Evolutionary conservation across 2,797 vertebrate species (phyloP), one percentile per base, ranked within the genome.

Genomic region (Sebastes nivosus): DNA sequence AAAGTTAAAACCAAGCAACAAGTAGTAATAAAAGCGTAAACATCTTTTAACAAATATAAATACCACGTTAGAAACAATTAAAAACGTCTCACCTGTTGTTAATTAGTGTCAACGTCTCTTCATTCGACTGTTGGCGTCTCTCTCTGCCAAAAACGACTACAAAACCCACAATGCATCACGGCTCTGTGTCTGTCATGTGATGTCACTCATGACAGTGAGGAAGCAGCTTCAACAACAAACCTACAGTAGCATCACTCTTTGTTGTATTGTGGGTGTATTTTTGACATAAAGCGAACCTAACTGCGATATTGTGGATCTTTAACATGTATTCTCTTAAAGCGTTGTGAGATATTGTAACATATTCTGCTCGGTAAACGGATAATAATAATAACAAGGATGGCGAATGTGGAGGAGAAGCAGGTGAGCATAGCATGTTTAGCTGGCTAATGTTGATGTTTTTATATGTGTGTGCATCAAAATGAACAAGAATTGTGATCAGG

Each of bases 331-430:
- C 50, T 0, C 1, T 25, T 8, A 38, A 69, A 5, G 22, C 8
- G 14, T 42, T 52, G 46, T 72, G 13, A 83, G 1, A 63, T 68
- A 67, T 71, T 30, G 3, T 22, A 24, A 4, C 14, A 0, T 0
- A 3, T 30, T 76, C 20, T 27, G 22, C 10, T 42, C 66, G 67
- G 0, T 24, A 83, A 27, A 59, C 14, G 58, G 29, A 2, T n/a
- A 16, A 42, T 20, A 29, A 4, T 20, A 27, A 42, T 16, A 25
- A 60, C 60, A 9, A 82, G 78, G 73, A 98, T 99, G 98, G 96
- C 97, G 96, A 97, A 97, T 95, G 94, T 96, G 1, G 93, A 93
- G 67, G 94, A 95, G 73, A 94, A 95, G 74, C 95, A 96, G 97
- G 97, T 98, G 95, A 92, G 89, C 63, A 16, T n/a, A 77, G 27